Percentiles rank a stretch among this genome's conserved stretches.
phyloP scores from a whole-genome alignment of 2,113 vertebrate species.

The Poecile atricapillus region DNA sequence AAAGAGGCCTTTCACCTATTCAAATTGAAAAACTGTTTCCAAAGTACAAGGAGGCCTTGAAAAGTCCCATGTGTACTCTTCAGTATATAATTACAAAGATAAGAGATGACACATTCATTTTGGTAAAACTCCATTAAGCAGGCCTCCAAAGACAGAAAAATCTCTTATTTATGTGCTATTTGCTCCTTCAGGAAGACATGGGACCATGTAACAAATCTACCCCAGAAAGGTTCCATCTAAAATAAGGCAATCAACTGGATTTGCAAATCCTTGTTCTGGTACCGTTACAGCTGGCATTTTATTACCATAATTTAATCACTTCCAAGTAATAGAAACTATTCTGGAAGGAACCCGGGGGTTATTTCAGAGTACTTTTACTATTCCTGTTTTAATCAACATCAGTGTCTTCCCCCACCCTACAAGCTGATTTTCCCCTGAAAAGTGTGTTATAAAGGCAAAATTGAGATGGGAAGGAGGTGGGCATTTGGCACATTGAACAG shows the following conservation, averaged over 20 bases:
- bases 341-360: background rate
- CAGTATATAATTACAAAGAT: background rate
- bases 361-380: background rate
- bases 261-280: background rate
- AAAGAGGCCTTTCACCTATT: constrained; percentile 7
- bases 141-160: background rate
- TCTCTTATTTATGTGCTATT: background rate
- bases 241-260: background rate
- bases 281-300: background rate
- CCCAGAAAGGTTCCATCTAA: background rate
- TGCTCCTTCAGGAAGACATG: background rate
- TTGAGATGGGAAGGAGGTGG: accelerated
- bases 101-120: constrained; percentile 22
- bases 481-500: background rate
- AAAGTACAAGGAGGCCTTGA: constrained; percentile 16
- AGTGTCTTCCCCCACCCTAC: background rate
- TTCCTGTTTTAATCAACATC: background rate
- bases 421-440: background rate
- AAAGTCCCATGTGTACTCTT: background rate
- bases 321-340: background rate
- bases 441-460: background rate
- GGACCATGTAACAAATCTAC: background rate
- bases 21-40: constrained; percentile 17
- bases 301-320: background rate
- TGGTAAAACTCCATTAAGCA: background rate